phyloP scores from a whole-genome alignment of 2,888 invertebrate species.

The Drosophila borborema region DNA sequence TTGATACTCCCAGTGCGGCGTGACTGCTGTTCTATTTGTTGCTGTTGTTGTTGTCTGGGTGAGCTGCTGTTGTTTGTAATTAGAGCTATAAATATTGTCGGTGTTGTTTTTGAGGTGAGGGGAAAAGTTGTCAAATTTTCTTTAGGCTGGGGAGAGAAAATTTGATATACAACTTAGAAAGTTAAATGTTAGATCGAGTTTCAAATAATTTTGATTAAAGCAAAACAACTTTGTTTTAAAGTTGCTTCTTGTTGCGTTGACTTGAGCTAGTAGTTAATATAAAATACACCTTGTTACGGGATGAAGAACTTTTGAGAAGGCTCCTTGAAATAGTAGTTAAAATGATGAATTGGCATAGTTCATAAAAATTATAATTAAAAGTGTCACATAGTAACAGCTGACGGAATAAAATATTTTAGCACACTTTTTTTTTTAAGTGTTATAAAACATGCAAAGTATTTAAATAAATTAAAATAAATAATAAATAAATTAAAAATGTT shows the following conservation, averaged over 20 bases:
- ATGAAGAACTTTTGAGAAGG: not conserved
- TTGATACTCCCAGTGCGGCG: constrained; percentile 61
- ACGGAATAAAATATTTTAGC: too few species aligned
- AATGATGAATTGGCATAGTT: not conserved
- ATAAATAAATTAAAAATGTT: too few species aligned
- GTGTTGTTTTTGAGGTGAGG: not conserved
- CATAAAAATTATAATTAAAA: not conserved
- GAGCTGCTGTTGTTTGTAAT: constrained; percentile 68
- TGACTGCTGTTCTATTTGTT: constrained; percentile 51
- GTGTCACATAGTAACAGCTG: not conserved
- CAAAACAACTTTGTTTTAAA: not conserved
- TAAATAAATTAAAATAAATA: too few species aligned
- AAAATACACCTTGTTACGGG: not conserved
- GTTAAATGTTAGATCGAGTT: constrained; percentile 23
- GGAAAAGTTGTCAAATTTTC: constrained; percentile 10
- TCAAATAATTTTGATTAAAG: constrained; percentile 11
- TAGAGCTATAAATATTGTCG: constrained; percentile 61
- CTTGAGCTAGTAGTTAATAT: not conserved
- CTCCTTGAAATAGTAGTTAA: not conserved
- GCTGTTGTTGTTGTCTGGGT: constrained; percentile 54
- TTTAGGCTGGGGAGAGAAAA: constrained; percentile 1
- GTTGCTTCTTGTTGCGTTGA: not conserved
- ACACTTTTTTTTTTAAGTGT: too few species aligned
- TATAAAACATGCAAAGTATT: too few species aligned
- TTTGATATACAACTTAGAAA: constrained; percentile 23